Conservation (phyloP, 2,113 vertebrate genomes). For the Dasyurus viverrinus region DNA sequence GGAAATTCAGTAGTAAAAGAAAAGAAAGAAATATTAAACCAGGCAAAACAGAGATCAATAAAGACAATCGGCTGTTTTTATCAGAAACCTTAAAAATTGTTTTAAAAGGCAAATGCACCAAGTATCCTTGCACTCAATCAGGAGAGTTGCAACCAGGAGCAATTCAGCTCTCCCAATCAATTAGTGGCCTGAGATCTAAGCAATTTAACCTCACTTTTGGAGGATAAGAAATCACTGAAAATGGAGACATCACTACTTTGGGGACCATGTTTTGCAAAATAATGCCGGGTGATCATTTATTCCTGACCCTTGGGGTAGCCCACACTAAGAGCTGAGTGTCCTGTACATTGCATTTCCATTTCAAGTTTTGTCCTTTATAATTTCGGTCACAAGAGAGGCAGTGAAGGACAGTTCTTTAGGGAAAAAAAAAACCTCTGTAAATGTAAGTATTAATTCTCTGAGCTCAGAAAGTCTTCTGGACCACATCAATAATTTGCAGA, state of each 20-base stretch:
- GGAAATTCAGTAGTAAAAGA: conserved; percentile 57
- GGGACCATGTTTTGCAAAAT: neutral
- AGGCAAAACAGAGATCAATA: conserved; percentile 66
- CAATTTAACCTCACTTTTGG: conserved; percentile 36
- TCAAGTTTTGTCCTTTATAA: conserved; percentile 33
- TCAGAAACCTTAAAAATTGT: conserved; percentile 60
- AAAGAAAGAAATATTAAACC: conserved; percentile 67
- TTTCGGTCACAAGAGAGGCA: conserved; percentile 50
- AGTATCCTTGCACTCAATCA: conserved; percentile 1
- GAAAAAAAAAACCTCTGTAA: too few species aligned
- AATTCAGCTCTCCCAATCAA: conserved; percentile 52
- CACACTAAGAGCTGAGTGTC: neutral
- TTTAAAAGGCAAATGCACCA: conserved; percentile 52
- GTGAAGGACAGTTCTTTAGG: too few species aligned
- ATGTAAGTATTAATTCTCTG: conserved; percentile 5
- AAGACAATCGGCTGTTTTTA: conserved; percentile 66
- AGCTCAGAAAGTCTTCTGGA: neutral
- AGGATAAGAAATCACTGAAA: conserved; percentile 37
- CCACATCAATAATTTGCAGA: conserved; percentile 27
- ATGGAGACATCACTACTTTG: conserved; percentile 12
- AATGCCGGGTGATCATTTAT: conserved; percentile 39
- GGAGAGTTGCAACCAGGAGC: conserved; percentile 19
- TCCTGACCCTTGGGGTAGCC: neutral
- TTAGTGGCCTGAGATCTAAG: neutral
- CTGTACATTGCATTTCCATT: conserved; percentile 16